A percentile compares a stretch with the other conserved stretches of the same genome.
phyloP scores from a whole-genome alignment of 2,888 invertebrate genomes.

The Hylaea fasciaria region DNA sequence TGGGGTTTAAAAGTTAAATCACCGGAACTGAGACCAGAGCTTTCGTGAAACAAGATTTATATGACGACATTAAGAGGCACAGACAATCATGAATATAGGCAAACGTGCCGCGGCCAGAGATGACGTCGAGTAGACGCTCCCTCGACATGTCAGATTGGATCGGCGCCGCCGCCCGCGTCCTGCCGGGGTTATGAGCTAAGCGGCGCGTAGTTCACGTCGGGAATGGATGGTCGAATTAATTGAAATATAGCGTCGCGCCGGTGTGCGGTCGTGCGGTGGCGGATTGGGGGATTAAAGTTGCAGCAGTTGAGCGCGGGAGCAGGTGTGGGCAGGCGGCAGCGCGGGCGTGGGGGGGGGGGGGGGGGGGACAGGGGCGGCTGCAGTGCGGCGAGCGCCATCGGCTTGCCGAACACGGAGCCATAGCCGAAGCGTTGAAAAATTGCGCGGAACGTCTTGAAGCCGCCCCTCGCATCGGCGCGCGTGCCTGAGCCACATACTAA shows the following conservation, averaged over 20 bases:
- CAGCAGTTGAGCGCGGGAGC: constrained; percentile 71
- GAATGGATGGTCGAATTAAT: constrained; percentile 81
- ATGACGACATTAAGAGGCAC: constrained; percentile 45
- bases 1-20: constrained; percentile 65
- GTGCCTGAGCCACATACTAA: constrained; percentile 77
- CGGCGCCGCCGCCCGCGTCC: constrained; percentile 24
- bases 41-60: constrained; percentile 59
- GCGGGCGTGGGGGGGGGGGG: constrained; percentile 32
- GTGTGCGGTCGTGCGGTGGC: constrained; percentile 75
- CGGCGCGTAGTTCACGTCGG: constrained; percentile 68
- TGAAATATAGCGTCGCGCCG: constrained; percentile 80
- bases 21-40: constrained; percentile 56
- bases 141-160: constrained; percentile 47
- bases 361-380: constrained; percentile 48
- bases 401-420: constrained; percentile 76
- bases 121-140: constrained; percentile 52
- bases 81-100: constrained; percentile 11
- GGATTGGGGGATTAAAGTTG: constrained; percentile 81
- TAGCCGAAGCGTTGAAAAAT: constrained; percentile 81
- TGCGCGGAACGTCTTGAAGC: constrained; percentile 77
- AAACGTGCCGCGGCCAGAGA: constrained; percentile 9
- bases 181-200: constrained; percentile 68
- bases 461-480: constrained; percentile 66
- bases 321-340: constrained; percentile 58
- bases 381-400: constrained; percentile 65